Evolutionary conservation across 1,140 invertebrate genomes (phyloP).

Genomic region (Oscheius sp.): DNA sequence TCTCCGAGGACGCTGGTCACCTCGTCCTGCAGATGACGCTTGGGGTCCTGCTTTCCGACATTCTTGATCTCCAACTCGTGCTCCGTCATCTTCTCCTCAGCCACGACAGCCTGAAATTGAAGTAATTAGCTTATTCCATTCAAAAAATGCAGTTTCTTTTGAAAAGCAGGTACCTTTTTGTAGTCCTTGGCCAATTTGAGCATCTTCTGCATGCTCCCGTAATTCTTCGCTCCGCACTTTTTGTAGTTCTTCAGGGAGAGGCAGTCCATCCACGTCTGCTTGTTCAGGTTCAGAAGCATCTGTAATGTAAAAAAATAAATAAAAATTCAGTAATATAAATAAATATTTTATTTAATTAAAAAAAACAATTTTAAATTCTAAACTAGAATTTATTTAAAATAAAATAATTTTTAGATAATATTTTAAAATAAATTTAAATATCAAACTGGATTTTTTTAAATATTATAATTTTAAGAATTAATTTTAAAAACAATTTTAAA

Average conservation of each 20-base stretch:
- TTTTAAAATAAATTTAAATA: too few species aligned
- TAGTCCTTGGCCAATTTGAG: neutral
- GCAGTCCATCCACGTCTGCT: constrained; percentile 32
- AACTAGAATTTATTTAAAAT: too few species aligned
- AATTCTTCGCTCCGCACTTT: neutral
- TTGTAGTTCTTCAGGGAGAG: constrained; percentile 17
- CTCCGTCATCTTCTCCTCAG: too few species aligned
- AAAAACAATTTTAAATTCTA: too few species aligned
- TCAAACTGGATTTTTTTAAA: too few species aligned
- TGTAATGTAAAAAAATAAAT: constrained; percentile 70
- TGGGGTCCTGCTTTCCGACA: constrained; percentile 99
- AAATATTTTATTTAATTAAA: neutral
- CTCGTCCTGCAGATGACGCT: constrained; percentile 90
- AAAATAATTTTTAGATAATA: too few species aligned
- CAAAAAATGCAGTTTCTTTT: constrained; percentile 98
- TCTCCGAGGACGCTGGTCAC: constrained; percentile 93
- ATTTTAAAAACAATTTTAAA: too few species aligned
- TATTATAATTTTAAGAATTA: too few species aligned
- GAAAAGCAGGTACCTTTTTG: constrained; percentile 78
- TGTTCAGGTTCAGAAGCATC: constrained; percentile 62
- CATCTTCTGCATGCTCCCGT: neutral
- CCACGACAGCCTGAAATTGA: too few species aligned
- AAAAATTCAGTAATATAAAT: neutral
- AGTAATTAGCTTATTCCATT: too few species aligned
- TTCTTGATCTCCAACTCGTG: too few species aligned